Percentiles rank a stretch among this genome's conserved stretches.
Conservation (phyloP, 2,888 invertebrate genomes). For the Erynnis tages region DNA sequence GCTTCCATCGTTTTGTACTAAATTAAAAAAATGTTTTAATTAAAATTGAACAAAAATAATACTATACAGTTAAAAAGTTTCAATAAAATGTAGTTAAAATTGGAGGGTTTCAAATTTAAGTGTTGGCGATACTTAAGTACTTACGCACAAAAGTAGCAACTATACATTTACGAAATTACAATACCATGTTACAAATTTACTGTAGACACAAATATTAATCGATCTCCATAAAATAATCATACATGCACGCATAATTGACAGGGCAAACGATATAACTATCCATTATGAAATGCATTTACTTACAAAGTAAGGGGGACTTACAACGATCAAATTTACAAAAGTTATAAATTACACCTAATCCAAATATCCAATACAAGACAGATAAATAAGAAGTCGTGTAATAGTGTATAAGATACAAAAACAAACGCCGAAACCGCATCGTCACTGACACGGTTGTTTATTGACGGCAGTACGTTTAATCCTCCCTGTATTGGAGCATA, state of each 20-base stretch:
- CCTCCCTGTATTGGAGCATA: slow-evolving; percentile 19
- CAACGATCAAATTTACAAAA: slow-evolving; percentile 43
- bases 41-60: slow-evolving; percentile 13
- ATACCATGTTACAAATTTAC: neutral
- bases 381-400: slow-evolving; percentile 16
- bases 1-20: slow-evolving; percentile 70
- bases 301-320: slow-evolving; percentile 35
- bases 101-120: slow-evolving; percentile 25
- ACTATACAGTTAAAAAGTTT: slow-evolving; percentile 5
- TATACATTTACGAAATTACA: neutral
- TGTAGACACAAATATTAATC: slow-evolving; percentile 2
- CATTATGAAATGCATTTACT: slow-evolving; percentile 41
- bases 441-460: neutral
- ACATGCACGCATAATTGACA: slow-evolving; percentile 28
- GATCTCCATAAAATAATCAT: slow-evolving; percentile 9
- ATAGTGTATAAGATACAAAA: slow-evolving; percentile 24
- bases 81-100: neutral
- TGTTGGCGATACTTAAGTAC: slow-evolving; percentile 19
- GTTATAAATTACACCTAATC: slow-evolving; percentile 35
- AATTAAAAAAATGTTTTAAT: slow-evolving; percentile 33
- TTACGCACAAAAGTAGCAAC: slow-evolving; percentile 5
- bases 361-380: slow-evolving; percentile 27
- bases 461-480: slow-evolving; percentile 15
- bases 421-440: neutral
- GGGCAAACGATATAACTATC: slow-evolving; percentile 38